Evolutionary conservation across 2,888 invertebrate species (phyloP).

Genomic region (Cantharis flavilabris): DNA sequence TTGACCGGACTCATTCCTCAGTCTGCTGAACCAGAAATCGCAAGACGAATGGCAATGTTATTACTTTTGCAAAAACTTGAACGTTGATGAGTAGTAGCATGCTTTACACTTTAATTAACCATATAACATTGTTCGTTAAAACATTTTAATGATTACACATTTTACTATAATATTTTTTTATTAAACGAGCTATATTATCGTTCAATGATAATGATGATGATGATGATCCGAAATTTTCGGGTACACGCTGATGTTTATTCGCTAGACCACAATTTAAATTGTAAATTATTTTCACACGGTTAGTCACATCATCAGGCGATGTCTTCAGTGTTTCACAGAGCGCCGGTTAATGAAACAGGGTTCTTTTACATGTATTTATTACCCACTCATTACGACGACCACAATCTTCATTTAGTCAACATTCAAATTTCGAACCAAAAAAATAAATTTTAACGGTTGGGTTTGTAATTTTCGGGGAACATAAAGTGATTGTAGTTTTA

Average conservation of each 20-base stretch:
- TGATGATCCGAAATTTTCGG: neutral
- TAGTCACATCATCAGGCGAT: neutral
- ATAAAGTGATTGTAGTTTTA: slow-evolving; percentile 33
- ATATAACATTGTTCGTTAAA: neutral
- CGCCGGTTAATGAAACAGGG: neutral
- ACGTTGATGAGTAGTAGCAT: slow-evolving; percentile 2
- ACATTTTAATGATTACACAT: slow-evolving; percentile 2
- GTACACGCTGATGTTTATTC: neutral
- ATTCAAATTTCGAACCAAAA: neutral
- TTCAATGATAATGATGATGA: neutral
- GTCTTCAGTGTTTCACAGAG: neutral
- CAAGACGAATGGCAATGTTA: slow-evolving; percentile 22
- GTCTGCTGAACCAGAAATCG: slow-evolving; percentile 32
- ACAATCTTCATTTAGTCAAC: neutral
- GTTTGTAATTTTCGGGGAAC: slow-evolving; percentile 11
- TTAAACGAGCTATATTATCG: neutral
- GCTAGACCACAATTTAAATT: neutral
- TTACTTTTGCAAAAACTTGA: neutral
- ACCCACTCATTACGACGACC: neutral
- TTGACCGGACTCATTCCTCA: slow-evolving; percentile 50
- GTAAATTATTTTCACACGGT: neutral
- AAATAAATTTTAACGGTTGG: neutral
- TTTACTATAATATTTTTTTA: neutral
- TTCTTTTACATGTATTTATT: too few species aligned
- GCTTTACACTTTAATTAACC: slow-evolving; percentile 1